phyloP scores from a whole-genome alignment of 1,140 invertebrate species.

The Ridgeia piscesae region DNA sequence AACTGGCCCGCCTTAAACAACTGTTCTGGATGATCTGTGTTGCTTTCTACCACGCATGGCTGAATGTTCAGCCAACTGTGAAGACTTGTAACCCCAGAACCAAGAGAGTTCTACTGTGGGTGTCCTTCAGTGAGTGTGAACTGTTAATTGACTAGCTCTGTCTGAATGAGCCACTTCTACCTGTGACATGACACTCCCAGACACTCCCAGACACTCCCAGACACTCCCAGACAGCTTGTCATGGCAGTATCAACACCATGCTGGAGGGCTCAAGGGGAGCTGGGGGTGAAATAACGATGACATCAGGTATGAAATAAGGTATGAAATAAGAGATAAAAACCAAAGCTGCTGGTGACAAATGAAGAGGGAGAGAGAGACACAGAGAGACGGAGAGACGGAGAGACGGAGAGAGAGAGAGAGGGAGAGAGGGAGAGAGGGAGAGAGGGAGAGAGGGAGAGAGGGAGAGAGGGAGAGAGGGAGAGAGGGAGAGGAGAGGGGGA shows the following conservation, averaged over 20 bases:
- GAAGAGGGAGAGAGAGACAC: background rate
- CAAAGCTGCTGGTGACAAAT: background rate
- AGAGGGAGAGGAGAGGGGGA: no score
- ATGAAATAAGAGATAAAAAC: background rate
- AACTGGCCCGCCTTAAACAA: background rate
- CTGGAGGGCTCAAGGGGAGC: no score
- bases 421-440: no score
- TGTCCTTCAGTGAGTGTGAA: background rate
- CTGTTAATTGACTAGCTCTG: background rate
- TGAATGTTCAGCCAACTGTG: background rate
- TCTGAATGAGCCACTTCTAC: background rate
- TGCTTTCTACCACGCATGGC: background rate
- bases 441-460: no score
- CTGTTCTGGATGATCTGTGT: background rate
- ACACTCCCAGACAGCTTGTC: no score
- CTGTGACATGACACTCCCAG: background rate
- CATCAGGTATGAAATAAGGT: background rate
- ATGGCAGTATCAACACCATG: no score
- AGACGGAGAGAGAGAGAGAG: no score
- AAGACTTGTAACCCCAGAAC: background rate
- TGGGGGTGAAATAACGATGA: no score
- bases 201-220: no score
- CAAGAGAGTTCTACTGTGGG: background rate
- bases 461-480: no score
- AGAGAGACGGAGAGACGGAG: no score